Base-by-base conservation (phyloP, 2,888 invertebrate genomes). In the Torymus tubicola region DNA sequence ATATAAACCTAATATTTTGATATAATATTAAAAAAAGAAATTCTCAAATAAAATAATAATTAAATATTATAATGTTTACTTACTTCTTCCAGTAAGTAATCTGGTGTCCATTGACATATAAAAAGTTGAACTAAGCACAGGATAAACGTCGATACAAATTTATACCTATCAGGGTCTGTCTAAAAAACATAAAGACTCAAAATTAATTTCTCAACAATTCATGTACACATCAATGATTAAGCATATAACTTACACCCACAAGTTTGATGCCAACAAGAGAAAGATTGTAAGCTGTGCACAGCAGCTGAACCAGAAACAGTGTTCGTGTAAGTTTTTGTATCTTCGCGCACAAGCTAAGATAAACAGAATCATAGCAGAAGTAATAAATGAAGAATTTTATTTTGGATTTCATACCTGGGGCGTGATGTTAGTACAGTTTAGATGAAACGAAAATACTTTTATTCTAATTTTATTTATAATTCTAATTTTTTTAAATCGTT, bases 231-330 rank as follows among this genome's bases (percentile, higher is more conserved):
- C 1, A 10, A 18, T 61, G 31, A n/a, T n/a, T 4, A 31, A 58
- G 14, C 16, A 50, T 57, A 13, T 8, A 21, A 24, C 68, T 67
- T 68, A 75, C 75, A 4, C 75, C 67, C 10, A 50, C n/a, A 10
- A 75, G 58, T 52, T 68, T 75, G 21, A 75, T 16, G 12, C 75
- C 75, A 21, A 42, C 21, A 1, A 75, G 68, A 4, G 75, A 75
- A 8, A 75, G 14, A 42, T 75, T 75, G 14, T 75, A 75, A 11
- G 42, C 67, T 2, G 67, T 21, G 21, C 57, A 16, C 11, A 75
- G 12, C 2, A 73, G 2, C 18, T 73, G 73, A 2, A 64, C 57
- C 10, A 73, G 16, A 16, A 31, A 73, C 2, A 73, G 31, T 10
- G 24, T 16, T 5, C 24, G 8, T 18, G 64, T 42, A 2, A 64